Conservation (phyloP, 2,888 invertebrate species). For the Uropetala carovei region DNA sequence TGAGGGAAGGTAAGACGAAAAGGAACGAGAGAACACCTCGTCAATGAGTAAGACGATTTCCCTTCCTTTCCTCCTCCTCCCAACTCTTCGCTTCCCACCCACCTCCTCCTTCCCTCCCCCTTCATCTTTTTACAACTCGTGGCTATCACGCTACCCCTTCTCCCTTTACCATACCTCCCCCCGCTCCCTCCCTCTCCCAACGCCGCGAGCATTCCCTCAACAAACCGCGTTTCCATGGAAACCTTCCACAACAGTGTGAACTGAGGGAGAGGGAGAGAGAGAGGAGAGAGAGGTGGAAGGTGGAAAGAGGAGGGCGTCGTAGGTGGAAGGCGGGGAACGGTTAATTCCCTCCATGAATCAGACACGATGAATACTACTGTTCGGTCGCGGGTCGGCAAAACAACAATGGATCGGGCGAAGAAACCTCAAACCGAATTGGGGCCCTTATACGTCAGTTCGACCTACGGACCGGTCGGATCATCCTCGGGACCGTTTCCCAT, state of each 20-base stretch:
- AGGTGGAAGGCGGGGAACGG: slow-evolving; percentile 3
- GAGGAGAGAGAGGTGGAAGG: neutral
- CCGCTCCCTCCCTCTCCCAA: no score
- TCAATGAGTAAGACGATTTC: slow-evolving; percentile 38
- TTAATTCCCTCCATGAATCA: slow-evolving; percentile 60
- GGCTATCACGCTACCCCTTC: slow-evolving; percentile 35
- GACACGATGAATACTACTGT: slow-evolving; percentile 17
- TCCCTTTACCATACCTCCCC: neutral
- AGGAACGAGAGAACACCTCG: neutral
- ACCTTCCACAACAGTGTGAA: slow-evolving; percentile 36
- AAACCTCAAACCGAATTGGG: slow-evolving; percentile 35
- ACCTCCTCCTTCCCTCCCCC: neutral
- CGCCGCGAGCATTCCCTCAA: slow-evolving; percentile 12
- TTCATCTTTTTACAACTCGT: neutral
- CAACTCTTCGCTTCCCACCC: neutral
- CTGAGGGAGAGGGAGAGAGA: neutral
- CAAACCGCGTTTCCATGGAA: slow-evolving; percentile 54
- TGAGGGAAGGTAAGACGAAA: neutral
- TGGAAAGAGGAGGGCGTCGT: neutral
- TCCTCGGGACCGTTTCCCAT: neutral
- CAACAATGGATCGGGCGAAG: slow-evolving; percentile 23
- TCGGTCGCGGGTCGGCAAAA: neutral
- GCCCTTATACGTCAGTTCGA: neutral
- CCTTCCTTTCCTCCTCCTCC: neutral
- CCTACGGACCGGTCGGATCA: neutral